Evolutionary conservation across 2,888 invertebrate species (phyloP).

Genomic region (Epirrita christyi): DNA sequence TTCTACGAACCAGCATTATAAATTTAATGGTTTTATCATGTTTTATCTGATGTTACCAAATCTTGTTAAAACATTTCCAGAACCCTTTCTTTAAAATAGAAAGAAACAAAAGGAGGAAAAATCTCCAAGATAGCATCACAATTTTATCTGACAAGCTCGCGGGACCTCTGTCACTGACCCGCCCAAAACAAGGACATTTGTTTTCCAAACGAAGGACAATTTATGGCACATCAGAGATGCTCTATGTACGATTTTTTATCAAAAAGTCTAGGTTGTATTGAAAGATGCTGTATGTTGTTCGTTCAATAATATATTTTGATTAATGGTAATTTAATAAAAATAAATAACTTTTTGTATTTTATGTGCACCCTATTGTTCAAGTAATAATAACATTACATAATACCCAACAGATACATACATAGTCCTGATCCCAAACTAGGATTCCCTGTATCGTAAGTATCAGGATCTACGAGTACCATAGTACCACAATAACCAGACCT

Average conservation of each 20-base stretch:
- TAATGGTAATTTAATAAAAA: too few species aligned
- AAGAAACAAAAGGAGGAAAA: conserved; percentile 13
- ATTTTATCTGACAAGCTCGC: conserved; percentile 18
- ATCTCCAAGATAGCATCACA: conserved; percentile 25
- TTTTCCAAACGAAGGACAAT: conserved; percentile 20
- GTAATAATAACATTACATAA: too few species aligned
- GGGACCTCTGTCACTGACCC: conserved; percentile 29
- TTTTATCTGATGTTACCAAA: too few species aligned
- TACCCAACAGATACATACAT: too few species aligned
- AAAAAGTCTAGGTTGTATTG: conserved; percentile 1
- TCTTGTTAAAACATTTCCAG: background rate
- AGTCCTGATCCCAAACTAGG: too few species aligned
- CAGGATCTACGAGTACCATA: too few species aligned
- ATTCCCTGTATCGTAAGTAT: too few species aligned
- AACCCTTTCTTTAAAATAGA: conserved; percentile 5
- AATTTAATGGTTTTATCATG: too few species aligned
- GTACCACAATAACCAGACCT: too few species aligned
- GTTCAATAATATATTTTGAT: background rate
- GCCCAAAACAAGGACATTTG: conserved; percentile 21
- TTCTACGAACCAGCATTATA: too few species aligned
- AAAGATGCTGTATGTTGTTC: background rate
- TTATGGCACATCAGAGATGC: conserved; percentile 22
- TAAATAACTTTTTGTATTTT: too few species aligned
- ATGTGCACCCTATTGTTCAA: too few species aligned
- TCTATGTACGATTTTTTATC: conserved; percentile 6